A percentile compares a stretch with the other conserved stretches of the same genome.
Conservation (phyloP, 2,113 vertebrate genomes). For the Tichodroma muraria region DNA sequence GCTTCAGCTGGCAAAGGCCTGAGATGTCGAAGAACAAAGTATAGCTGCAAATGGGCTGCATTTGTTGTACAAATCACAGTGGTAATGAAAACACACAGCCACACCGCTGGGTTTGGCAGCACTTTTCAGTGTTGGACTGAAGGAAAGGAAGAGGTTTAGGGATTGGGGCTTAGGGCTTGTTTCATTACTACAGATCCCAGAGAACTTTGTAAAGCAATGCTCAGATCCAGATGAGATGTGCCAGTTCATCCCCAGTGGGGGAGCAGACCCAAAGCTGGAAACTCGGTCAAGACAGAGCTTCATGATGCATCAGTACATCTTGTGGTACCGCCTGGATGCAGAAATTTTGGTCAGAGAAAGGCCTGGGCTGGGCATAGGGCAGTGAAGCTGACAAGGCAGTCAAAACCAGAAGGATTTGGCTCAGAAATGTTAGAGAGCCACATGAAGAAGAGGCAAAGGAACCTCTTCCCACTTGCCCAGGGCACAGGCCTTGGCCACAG, state of each 20-base stretch:
- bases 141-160: neutral
- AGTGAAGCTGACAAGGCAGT: neutral
- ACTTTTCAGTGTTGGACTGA: neutral
- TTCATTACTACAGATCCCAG: neutral
- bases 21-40: neutral
- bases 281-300: neutral
- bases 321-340: neutral
- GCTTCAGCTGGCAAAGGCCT: neutral
- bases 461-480: neutral
- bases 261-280: neutral
- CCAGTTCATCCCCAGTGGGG: no score
- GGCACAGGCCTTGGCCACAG: neutral
- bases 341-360: neutral
- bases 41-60: neutral
- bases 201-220: neutral
- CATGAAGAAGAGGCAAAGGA: neutral
- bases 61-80: neutral
- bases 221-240: neutral
- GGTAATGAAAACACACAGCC: neutral
- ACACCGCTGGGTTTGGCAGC: neutral
- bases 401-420: neutral
- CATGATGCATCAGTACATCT: neutral
- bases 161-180: neutral
- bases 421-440: neutral
- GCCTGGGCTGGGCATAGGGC: rapidly evolving